Evolutionary conservation across 2,888 invertebrate species (phyloP), one percentile per base, ranked within the genome.

Genomic region (Pachliopta kotzebuea): DNA sequence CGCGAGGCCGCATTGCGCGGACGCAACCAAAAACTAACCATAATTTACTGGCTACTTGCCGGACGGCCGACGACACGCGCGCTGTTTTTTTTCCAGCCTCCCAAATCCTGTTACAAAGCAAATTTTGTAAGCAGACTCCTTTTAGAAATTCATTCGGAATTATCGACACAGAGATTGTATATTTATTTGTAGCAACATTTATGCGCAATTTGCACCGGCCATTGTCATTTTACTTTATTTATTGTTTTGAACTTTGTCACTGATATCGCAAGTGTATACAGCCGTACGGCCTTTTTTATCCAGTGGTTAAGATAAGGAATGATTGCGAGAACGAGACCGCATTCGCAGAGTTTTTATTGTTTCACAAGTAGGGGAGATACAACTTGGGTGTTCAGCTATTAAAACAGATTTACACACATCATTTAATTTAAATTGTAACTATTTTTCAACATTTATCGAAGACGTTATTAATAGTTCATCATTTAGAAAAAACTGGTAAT

Each of bases 21-120:
- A 77, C 83, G 84, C 88, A 81, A 82, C 90, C 92, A 90, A 91
- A 92, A 92, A 91, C 91, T 92, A 92, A 92, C 91, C 92, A 92
- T 92, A 91, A 92, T 92, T 92, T 92, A 92, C 90, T 79, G 85
- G 84, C 88, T 84, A 87, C 90, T 91, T 86, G 91, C 84, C 76
- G 80, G 83, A 81, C 85, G 78, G 79, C 84, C 77, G 80, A 74
- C 78, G 85, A 82, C 83, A 90, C 88, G 88, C 88, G 90, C 87
- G 79, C 72, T 66, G 72, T 78, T 84, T 76, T 89, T 88, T 87
- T 87, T 84, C 75, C 77, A 74, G 69, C 71, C 74, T 79, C 79
- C 76, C 79, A 79, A 83, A 85, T 89, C 88, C 88, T 87, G 88
- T 88, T 88, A 86, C 86, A 79, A 79, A 82, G 86, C 81, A 83